A percentile compares a stretch with the other conserved stretches of the same genome.
Evolutionary conservation across 2,888 invertebrate genomes (phyloP).

Genomic region (Athripsodes cinereus): DNA sequence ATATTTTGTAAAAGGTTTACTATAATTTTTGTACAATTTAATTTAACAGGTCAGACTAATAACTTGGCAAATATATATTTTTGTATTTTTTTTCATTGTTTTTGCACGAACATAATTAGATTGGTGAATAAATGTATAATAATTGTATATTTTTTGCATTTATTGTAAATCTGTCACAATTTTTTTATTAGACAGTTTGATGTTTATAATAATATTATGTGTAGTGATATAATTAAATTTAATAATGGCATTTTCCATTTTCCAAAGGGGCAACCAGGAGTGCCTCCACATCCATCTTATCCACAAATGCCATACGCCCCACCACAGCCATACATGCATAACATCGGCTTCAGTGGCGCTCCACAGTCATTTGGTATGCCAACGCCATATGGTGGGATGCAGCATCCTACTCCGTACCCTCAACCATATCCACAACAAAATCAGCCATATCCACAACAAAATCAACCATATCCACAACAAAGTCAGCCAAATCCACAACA

Average conservation of each 20-base stretch:
- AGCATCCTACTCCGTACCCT: slow-evolving; percentile 43
- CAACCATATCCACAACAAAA: slow-evolving; percentile 38
- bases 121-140: no score
- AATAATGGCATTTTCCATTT: slow-evolving; percentile 17
- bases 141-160: no score
- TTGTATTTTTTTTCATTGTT: no score
- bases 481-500: slow-evolving; percentile 26
- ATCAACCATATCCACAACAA: slow-evolving; percentile 29
- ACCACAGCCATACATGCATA: slow-evolving; percentile 43
- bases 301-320: slow-evolving; percentile 36
- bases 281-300: slow-evolving; percentile 44
- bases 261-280: slow-evolving; percentile 42
- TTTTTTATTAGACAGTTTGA: neutral
- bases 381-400: slow-evolving; percentile 42
- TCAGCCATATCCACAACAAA: slow-evolving; percentile 28
- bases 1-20: no score
- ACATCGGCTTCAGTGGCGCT: slow-evolving; percentile 47
- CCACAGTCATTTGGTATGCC: slow-evolving; percentile 50
- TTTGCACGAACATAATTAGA: no score
- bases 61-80: no score
- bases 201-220: neutral
- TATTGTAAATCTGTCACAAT: no score
- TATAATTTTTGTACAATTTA: no score
- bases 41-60: no score
- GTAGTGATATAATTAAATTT: no score